These are phyloP conservation scores for Euwallacea similis DNA, from an alignment of 1,140 invertebrate genomes.

Conservation along the genomic window DNA sequence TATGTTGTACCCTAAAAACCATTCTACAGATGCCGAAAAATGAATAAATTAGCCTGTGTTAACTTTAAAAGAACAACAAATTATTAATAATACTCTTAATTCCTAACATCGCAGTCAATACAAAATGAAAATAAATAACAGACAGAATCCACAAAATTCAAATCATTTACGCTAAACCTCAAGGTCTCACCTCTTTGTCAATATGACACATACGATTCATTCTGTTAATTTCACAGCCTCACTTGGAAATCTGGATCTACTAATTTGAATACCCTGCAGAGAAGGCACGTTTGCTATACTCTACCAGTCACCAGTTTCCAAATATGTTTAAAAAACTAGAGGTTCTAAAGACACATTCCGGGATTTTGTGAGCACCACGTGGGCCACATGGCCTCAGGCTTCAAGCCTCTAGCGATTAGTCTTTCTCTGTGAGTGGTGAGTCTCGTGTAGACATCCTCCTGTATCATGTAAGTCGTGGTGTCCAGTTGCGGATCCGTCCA, in stretches of 20 bases:
- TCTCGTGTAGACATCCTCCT: conserved; percentile 65
- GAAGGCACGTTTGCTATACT: neutral
- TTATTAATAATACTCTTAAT: no score
- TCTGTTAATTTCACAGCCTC: neutral
- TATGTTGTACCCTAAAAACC: no score
- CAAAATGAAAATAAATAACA: no score
- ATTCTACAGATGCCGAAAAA: no score
- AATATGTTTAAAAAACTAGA: neutral
- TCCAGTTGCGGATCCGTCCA: conserved; percentile 54
- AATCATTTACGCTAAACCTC: neutral
- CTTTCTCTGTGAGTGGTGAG: conserved; percentile 67
- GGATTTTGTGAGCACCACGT: conserved; percentile 75
- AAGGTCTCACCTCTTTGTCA: neutral
- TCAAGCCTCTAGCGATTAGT: conserved; percentile 62
- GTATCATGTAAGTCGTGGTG: conserved; percentile 40
- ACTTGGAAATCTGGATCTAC: neutral
- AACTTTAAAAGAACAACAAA: no score
- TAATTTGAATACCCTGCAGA: neutral
- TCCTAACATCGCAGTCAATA: no score
- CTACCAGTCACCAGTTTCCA: neutral
- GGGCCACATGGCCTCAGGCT: conserved; percentile 72
- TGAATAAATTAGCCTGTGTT: no score
- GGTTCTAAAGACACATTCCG: conserved; percentile 63
- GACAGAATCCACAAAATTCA: no score
- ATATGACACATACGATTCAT: neutral